Base-by-base conservation (phyloP, 2,797 vertebrate species). In the Coluber constrictor region DNA sequence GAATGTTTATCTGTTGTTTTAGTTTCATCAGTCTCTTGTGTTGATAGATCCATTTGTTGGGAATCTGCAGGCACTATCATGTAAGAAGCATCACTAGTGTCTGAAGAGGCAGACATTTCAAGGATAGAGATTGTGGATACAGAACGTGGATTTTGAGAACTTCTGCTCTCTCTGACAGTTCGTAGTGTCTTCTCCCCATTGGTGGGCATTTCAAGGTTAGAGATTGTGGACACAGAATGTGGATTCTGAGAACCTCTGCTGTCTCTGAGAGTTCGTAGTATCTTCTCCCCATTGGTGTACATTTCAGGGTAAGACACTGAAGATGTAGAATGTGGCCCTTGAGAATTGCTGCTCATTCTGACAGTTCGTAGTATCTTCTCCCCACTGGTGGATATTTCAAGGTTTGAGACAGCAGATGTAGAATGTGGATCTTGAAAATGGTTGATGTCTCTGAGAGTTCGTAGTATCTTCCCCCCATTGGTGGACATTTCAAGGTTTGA, bases 361-460 rank as follows among this genome's bases (percentile, higher is more conserved):
- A 99, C 96, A 7, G 98, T 98, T 79, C 98, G 97, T 47, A 99
- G 96, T 0, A 97, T 98, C 96, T 98, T 98, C 94, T 98, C 98
- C 94, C 97, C 97, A 15, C 95, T 74, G 15, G n/a, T 74, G n/a
- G 66, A 18, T 0, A 8, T 37, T 74, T 74, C n/a, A 32, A 1
- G 12, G 0, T 32, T 70, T 2, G 29, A 74, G n/a, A 74, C 15
- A 0, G 13, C 2, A 18, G 2, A 32, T 74, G n/a, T 18, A 37
- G n/a, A 37, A 74, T 37, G 5, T 18, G 15, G 66, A 74, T 0
- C 15, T 37, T 8, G 66, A 74, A n/a, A 37, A 32, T 1, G 18
- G 66, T 3, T 74, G 66, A 3, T 74, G 6, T 32, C n/a, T 37
- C 66, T 18, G 0, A 37, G 13, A 74, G 66, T 74, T 37, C 0